A percentile compares a stretch with the other conserved stretches of the same genome.
These are phyloP conservation scores for Glyphotaelius pellucidus DNA, from an alignment of 2,888 invertebrate species.

Conservation along the genomic window DNA sequence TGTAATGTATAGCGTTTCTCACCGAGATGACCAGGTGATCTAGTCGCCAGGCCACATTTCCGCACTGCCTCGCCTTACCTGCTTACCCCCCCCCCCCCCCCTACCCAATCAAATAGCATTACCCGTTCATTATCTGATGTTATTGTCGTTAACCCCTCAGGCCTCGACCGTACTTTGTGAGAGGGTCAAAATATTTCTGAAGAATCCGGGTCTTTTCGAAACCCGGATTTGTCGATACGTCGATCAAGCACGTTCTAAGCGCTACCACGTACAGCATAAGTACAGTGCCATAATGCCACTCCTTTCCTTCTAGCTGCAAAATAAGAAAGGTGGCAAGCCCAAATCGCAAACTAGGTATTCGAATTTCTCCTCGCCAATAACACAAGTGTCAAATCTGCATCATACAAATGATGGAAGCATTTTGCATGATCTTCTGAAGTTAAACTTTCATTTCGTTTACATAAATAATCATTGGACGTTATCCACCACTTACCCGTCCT, in stretches of 20 bases:
- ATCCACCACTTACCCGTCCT: too few species aligned
- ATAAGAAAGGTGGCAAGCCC: not conserved
- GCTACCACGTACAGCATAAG: not conserved
- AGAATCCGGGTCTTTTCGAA: not conserved
- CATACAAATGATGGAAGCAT: not conserved
- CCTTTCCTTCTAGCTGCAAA: not conserved
- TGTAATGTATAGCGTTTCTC: conserved; percentile 25
- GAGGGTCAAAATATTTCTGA: too few species aligned
- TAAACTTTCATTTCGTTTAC: not conserved
- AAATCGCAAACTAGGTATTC: not conserved
- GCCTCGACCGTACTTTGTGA: too few species aligned
- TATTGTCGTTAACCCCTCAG: too few species aligned
- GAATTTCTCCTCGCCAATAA: not conserved
- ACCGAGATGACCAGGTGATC: conserved; percentile 38
- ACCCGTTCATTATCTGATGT: not conserved
- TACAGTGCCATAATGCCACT: not conserved
- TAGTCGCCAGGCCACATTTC: conserved; percentile 30
- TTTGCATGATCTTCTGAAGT: not conserved
- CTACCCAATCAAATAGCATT: not conserved
- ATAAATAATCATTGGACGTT: not conserved
- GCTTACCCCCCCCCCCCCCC: not conserved
- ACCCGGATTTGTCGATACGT: not conserved
- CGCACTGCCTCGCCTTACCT: not conserved
- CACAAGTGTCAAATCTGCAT: not conserved
- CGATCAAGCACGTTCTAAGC: not conserved